A percentile compares a stretch with the other conserved stretches of the same genome.
These are phyloP conservation scores for Charaxes varanes DNA, from an alignment of 1,140 invertebrate genomes.

Conservation along the genomic window DNA sequence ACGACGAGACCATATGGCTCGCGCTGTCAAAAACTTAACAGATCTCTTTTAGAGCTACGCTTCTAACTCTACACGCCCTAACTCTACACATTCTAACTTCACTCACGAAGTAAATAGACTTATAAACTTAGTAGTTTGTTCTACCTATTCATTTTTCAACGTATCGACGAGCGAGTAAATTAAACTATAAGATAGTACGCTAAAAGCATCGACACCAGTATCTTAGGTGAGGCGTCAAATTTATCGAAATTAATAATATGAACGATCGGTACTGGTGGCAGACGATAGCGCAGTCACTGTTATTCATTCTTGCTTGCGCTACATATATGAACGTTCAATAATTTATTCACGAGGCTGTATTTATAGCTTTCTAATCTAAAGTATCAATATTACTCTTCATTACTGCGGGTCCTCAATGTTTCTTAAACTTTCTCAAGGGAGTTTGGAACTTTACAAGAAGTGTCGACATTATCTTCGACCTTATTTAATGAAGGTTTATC, in stretches of 20 bases:
- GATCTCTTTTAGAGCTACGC: too few species aligned
- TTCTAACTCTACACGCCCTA: too few species aligned
- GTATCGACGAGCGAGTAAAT: constrained; percentile 29
- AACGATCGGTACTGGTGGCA: constrained; percentile 49
- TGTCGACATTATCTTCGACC: constrained; percentile 32
- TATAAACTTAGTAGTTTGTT: not conserved
- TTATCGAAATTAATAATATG: constrained; percentile 67
- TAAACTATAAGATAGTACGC: constrained; percentile 50
- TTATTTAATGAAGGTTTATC: constrained; percentile 50
- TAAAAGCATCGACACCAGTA: constrained; percentile 68
- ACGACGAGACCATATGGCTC: too few species aligned
- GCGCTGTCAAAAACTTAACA: too few species aligned
- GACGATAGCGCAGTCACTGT: constrained; percentile 14
- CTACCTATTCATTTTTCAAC: constrained; percentile 45
- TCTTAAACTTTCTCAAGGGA: constrained; percentile 24
- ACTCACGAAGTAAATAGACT: too few species aligned
- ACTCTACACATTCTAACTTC: too few species aligned
- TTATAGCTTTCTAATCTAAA: constrained; percentile 29
- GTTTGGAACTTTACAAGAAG: constrained; percentile 30
- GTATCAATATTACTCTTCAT: constrained; percentile 41
- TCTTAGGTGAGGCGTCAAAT: constrained; percentile 51
- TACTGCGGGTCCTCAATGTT: constrained; percentile 24
- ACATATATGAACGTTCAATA: constrained; percentile 11
- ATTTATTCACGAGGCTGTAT: constrained; percentile 20
- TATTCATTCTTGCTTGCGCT: constrained; percentile 10